A percentile compares a stretch with the other conserved stretches of the same genome.
Evolutionary conservation across 2,888 invertebrate species (phyloP).

Genomic region (Apodemia duryi): DNA sequence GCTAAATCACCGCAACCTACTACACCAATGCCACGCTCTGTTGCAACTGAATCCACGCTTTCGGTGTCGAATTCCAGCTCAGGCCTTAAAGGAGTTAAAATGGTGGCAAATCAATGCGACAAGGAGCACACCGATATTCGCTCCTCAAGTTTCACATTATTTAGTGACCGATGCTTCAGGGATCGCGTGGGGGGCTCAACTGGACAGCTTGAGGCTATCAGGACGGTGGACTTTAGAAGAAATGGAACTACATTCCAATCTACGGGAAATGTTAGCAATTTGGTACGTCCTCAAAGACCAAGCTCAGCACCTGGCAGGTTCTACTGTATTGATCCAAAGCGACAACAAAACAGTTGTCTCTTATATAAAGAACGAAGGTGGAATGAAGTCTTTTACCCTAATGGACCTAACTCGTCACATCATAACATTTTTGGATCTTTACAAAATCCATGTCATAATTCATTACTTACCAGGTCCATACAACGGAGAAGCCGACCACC

Average conservation of each 20-base stretch:
- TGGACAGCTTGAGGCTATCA: slow-evolving; percentile 21
- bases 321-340: slow-evolving; percentile 25
- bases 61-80: background rate
- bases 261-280: slow-evolving; percentile 30
- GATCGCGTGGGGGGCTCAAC: slow-evolving; percentile 28
- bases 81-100: background rate
- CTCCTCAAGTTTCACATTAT: slow-evolving; percentile 13
- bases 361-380: slow-evolving; percentile 27
- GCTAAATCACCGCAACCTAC: slow-evolving; percentile 29
- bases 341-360: slow-evolving; percentile 28
- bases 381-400: slow-evolving; percentile 3
- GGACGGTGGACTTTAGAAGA: slow-evolving; percentile 25
- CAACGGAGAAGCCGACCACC: slow-evolving; percentile 38
- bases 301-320: background rate
- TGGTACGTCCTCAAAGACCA: slow-evolving; percentile 6
- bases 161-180: slow-evolving; percentile 28
- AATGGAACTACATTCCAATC: slow-evolving; percentile 27
- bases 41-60: background rate
- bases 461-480: slow-evolving; percentile 36
- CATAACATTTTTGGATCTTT: slow-evolving; percentile 12
- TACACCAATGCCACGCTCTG: slow-evolving; percentile 13
- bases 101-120: slow-evolving; percentile 1
- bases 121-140: background rate
- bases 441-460: slow-evolving; percentile 21
- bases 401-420: background rate